These are phyloP conservation scores for Ceyx erithaca DNA, from an alignment of 2,797 vertebrate genomes.

Conservation along the genomic window DNA sequence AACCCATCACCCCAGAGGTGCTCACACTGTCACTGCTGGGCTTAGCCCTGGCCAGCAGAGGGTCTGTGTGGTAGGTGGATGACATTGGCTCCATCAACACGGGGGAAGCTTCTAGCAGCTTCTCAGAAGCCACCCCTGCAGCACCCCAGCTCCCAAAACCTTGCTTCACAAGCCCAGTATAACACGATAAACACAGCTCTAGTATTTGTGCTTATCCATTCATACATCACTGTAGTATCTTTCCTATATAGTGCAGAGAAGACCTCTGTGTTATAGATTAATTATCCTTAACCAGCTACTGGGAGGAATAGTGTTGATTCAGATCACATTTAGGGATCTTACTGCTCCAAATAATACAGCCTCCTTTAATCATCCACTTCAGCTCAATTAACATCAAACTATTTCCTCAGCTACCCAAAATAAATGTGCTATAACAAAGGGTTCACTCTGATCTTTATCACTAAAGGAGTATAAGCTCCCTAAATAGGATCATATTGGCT, in stretches of 20 bases:
- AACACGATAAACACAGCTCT: background rate
- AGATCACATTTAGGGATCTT: background rate
- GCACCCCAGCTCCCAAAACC: background rate
- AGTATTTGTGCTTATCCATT: background rate
- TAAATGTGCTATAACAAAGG: background rate
- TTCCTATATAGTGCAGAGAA: background rate
- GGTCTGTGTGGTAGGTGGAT: background rate
- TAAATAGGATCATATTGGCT: background rate
- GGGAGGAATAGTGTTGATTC: background rate
- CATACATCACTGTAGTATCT: background rate
- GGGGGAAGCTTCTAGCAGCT: background rate
- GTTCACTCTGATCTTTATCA: background rate
- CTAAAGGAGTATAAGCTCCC: background rate
- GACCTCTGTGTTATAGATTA: background rate
- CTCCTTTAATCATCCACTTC: background rate
- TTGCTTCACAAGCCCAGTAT: background rate
- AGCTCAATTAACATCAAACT: background rate
- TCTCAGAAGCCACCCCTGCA: background rate
- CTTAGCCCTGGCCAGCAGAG: accelerated
- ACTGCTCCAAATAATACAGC: background rate
- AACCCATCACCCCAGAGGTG: background rate
- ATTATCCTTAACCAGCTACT: background rate
- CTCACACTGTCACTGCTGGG: background rate
- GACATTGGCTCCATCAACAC: too few species aligned
- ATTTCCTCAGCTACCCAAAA: background rate